Evolutionary conservation across 2,888 invertebrate genomes (phyloP).

Genomic region (Dexiosoma caninum): DNA sequence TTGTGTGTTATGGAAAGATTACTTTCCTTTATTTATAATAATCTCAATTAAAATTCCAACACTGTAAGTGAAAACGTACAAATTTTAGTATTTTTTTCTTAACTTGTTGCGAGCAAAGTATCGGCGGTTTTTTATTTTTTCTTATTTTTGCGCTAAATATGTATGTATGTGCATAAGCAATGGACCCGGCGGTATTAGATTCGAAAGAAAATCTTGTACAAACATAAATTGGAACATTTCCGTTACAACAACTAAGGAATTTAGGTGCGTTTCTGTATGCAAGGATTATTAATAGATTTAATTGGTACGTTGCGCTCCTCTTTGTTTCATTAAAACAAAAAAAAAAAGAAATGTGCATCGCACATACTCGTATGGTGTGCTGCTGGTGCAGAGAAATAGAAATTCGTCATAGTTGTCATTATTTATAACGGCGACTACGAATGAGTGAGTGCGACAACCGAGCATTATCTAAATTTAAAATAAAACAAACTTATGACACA

Average conservation of each 20-base stretch:
- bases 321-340: conserved; percentile 4
- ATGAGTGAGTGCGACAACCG: neutral
- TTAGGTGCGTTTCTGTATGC: conserved; percentile 22
- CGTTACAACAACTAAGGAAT: conserved; percentile 51
- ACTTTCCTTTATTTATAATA: conserved; percentile 20
- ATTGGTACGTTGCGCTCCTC: neutral
- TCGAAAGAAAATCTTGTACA: neutral
- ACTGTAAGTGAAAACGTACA: conserved; percentile 20
- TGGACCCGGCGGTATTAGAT: neutral
- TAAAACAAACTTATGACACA: neutral
- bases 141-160: conserved; percentile 4
- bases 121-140: neutral
- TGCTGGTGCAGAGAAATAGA: neutral
- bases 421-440: neutral
- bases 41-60: conserved; percentile 45
- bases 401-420: conserved; percentile 42
- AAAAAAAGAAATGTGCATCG: neutral
- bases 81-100: neutral
- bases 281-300: conserved; percentile 49
- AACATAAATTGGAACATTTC: conserved; percentile 53
- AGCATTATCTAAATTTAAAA: neutral
- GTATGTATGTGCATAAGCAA: neutral
- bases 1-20: conserved; percentile 33
- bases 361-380: neutral
- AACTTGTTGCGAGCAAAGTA: too few relatives aligned